Conservation (phyloP, 1,140 invertebrate genomes). For the Philotrypesis tridentata region DNA sequence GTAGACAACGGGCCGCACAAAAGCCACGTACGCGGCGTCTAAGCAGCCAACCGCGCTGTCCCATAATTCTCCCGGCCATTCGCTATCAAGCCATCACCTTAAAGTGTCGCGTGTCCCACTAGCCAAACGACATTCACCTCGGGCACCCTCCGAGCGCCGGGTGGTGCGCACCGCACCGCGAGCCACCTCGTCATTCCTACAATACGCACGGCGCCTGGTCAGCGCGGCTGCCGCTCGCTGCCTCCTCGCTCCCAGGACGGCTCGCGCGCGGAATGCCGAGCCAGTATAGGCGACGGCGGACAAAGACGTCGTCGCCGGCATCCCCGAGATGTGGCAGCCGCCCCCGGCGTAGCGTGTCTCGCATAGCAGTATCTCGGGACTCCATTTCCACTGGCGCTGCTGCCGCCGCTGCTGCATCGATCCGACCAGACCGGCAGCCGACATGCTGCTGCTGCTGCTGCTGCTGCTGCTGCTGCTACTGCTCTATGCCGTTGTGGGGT, state of each 20-base stretch:
- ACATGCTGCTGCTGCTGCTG: background rate
- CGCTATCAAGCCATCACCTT: background rate
- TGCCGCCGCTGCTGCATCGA: background rate
- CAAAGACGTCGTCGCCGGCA: constrained; percentile 7
- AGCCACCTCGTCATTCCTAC: background rate
- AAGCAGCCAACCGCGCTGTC: background rate
- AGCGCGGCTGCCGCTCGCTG: too few relatives aligned
- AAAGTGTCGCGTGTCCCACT: background rate
- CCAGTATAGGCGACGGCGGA: background rate
- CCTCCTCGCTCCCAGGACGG: background rate
- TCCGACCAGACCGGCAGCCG: background rate
- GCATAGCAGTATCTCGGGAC: constrained; percentile 4
- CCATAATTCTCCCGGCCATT: background rate
- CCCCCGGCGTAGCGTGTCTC: constrained; percentile 1
- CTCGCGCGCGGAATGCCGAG: background rate
- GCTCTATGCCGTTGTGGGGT: background rate
- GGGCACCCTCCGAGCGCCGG: background rate
- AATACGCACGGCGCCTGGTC: background rate
- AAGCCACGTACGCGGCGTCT: background rate
- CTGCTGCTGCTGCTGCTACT: background rate
- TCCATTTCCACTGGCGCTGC: constrained; percentile 10
- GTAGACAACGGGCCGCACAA: too few relatives aligned
- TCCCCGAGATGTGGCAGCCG: background rate
- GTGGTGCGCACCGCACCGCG: too few relatives aligned
- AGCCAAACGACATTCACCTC: background rate